Percentiles rank a stretch among this genome's conserved stretches.
Conservation (phyloP, 2,113 vertebrate species). For the Strix uralensis region DNA sequence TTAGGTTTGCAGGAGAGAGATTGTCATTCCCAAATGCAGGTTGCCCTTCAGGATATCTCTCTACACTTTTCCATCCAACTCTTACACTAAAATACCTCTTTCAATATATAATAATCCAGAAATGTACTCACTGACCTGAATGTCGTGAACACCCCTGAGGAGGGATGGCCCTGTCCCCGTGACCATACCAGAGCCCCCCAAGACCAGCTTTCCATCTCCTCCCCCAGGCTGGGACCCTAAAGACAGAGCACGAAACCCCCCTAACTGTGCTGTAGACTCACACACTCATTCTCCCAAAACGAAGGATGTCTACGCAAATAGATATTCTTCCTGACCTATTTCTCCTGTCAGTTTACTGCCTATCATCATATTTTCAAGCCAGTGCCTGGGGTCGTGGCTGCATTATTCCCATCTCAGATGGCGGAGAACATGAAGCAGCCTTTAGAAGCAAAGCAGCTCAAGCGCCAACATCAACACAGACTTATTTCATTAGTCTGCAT, state of each 20-base stretch:
- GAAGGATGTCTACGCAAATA: background rate
- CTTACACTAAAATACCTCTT: background rate
- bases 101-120: background rate
- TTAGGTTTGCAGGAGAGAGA: background rate
- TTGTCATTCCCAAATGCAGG: background rate
- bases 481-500: background rate
- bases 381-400: rapidly evolving
- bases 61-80: background rate
- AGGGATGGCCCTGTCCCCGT: background rate
- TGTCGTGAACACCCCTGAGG: rapidly evolving
- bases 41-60: background rate
- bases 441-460: background rate
- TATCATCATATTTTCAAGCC: background rate
- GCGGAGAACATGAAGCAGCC: background rate
- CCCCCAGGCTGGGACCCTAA: background rate
- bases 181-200: background rate
- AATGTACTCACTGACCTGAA: background rate
- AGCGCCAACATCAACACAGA: background rate
- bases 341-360: background rate
- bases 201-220: background rate
- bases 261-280: background rate
- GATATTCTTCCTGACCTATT: background rate
- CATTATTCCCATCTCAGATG: rapidly evolving
- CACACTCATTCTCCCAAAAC: background rate
- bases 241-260: background rate